phyloP scores from a whole-genome alignment of 2,888 invertebrate genomes.

The Andrena fulva region DNA sequence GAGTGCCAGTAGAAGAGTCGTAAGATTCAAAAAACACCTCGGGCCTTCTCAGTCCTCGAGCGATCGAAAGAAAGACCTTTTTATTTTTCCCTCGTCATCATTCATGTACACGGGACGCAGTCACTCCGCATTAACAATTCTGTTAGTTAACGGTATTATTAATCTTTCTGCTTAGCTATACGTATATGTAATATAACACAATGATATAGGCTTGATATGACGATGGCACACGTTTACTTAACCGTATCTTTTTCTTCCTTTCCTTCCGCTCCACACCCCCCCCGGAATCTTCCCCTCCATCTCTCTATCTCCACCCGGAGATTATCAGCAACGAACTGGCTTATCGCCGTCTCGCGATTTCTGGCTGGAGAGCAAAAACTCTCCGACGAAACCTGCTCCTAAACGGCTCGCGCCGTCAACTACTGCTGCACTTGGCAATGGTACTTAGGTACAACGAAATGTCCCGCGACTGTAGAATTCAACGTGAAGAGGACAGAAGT shows the following conservation, averaged over 20 bases:
- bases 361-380: conserved; percentile 10
- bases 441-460: no score
- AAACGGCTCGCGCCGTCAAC: background rate
- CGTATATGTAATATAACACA: conserved; percentile 79
- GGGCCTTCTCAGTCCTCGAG: conserved; percentile 52
- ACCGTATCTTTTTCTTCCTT: conserved; percentile 57
- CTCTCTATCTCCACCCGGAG: conserved; percentile 21
- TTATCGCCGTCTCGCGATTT: background rate
- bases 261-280: conserved; percentile 27
- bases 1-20: conserved; percentile 37
- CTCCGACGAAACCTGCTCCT: background rate
- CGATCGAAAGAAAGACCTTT: conserved; percentile 60
- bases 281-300: conserved; percentile 20
- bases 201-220: conserved; percentile 85
- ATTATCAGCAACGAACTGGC: background rate
- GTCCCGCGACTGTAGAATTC: background rate
- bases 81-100: conserved; percentile 13
- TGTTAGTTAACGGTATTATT: conserved; percentile 79
- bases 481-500: no score
- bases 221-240: conserved; percentile 78
- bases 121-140: conserved; percentile 79
- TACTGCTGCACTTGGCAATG: background rate
- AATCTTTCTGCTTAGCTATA: conserved; percentile 68
- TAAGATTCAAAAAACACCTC: conserved; percentile 38
- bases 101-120: conserved; percentile 65